Evolutionary conservation across 1,140 invertebrate genomes (phyloP), one percentile per base, ranked within the genome.

Genomic region (Drosophila dunni): DNA sequence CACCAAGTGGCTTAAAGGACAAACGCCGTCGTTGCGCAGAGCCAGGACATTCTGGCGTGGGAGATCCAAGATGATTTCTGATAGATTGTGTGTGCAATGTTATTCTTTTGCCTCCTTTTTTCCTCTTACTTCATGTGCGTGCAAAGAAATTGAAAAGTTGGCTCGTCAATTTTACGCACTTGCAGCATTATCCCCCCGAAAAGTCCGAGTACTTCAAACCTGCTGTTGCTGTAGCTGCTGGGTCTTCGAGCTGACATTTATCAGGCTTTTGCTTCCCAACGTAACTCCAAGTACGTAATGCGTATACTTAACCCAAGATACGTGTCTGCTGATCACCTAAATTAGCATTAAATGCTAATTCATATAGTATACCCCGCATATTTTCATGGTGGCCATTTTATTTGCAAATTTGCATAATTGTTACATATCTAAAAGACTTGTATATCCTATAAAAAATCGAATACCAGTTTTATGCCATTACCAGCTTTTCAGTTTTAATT

Each of bases 1-100:
- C 65, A 63, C 66, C 81, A 85, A 85, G 81, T 85, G 81, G 81
- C 81, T 85, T 85, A 85, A 74, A 85, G 78, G 81, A 85, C 81
- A 81, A 75, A 34, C 50, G 11, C 48, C 33, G 48, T 11, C 48
- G 81, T 45, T 77, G 64, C 81, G 66, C 56, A 15, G 65, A n/a
- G 79, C 56, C 79, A 78, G 74, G 54, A 81, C 68, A 78, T 54
- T 50, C 36, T 24, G 45, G 20, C 44, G 11, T 33, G 9, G 46
- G 17, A 10, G 8, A 9, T 20, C 13, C 56, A 17, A 54, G 46
- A 29, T 57, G 58, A 44, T 42, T 71, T 57, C 42, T 33, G 50
- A 34, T 45, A 62, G 58, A 50, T 42, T 34, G 20, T 15, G 44
- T 66, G 38, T 54, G 38, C 20, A 53, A 53, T 8, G 40, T 24